Conservation (phyloP, 1,140 invertebrate genomes). For the Drosophila albomicans region DNA sequence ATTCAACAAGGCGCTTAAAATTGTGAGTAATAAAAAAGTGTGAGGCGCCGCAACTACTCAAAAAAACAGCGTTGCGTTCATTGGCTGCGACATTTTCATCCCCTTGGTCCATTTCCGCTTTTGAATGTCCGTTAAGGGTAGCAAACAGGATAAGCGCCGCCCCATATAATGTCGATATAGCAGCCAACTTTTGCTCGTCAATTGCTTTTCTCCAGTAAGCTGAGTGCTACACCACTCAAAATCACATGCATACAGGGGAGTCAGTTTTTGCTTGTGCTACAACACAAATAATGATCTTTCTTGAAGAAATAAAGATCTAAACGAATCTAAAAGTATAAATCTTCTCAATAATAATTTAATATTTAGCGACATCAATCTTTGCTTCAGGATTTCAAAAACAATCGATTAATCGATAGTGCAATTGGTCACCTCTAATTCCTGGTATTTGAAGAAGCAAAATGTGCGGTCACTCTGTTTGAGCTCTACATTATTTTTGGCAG, state of each 20-base stretch:
- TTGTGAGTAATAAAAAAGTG: conserved; percentile 60
- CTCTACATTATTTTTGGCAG: conserved; percentile 12
- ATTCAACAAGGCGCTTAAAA: conserved; percentile 61
- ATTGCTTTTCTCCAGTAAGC: background rate
- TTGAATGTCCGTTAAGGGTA: conserved; percentile 25
- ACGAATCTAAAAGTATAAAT: no score
- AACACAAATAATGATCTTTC: no score
- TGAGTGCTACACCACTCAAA: background rate
- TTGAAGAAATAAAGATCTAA: no score
- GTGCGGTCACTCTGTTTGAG: background rate
- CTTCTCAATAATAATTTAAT: no score
- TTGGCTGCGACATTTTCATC: conserved; percentile 49
- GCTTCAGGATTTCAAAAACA: no score
- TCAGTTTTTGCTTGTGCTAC: no score
- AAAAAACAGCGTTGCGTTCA: conserved; percentile 24
- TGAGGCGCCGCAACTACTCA: conserved; percentile 44
- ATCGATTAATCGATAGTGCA: no score
- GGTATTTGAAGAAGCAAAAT: background rate
- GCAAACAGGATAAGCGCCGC: conserved; percentile 44
- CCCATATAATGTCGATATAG: conserved; percentile 12
- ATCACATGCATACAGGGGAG: no score
- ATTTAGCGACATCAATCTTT: no score
- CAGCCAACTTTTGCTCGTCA: background rate
- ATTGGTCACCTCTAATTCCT: background rate
- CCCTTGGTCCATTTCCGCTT: conserved; percentile 36